Evolutionary conservation across 2,888 invertebrate species (phyloP).

Genomic region (Zygothrica quintamaculata): DNA sequence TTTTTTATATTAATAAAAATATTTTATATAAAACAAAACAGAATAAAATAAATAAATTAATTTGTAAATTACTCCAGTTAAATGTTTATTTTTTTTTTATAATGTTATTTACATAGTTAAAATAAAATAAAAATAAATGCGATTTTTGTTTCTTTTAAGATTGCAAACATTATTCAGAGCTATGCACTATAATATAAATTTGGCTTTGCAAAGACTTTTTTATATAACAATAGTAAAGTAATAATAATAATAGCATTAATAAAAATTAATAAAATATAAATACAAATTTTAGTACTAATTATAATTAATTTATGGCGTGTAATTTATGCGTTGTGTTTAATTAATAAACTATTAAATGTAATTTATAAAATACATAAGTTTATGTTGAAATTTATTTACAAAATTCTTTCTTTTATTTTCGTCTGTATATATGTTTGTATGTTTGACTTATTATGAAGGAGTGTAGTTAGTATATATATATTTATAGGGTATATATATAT

Average conservation of each 20-base stretch:
- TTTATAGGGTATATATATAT: too few species aligned
- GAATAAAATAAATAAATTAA: constrained; percentile 4
- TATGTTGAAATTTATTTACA: constrained; percentile 59
- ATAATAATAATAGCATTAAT: constrained; percentile 21
- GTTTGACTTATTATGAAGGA: constrained; percentile 43
- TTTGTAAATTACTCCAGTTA: constrained; percentile 18
- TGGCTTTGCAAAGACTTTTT: constrained; percentile 71
- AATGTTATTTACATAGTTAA: constrained; percentile 62
- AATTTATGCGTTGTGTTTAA: constrained; percentile 49
- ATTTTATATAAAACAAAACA: constrained; percentile 1
- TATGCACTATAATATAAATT: constrained; percentile 63
- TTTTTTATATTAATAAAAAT: constrained; percentile 24
- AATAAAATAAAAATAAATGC: constrained; percentile 71
- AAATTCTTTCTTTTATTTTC: constrained; percentile 16
- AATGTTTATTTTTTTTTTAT: constrained; percentile 6
- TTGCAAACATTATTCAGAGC: constrained; percentile 52
- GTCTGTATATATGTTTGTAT: too few species aligned
- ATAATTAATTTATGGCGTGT: constrained; percentile 69
- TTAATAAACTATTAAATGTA: constrained; percentile 25
- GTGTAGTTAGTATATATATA: constrained; percentile 33
- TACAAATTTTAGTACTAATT: constrained; percentile 19
- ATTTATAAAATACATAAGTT: constrained; percentile 31
- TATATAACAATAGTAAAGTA: constrained; percentile 39
- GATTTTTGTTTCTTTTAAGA: constrained; percentile 54
- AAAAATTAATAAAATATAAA: constrained; percentile 15